phyloP scores from a whole-genome alignment of 2,888 invertebrate genomes.

The Sesamia inferens region DNA sequence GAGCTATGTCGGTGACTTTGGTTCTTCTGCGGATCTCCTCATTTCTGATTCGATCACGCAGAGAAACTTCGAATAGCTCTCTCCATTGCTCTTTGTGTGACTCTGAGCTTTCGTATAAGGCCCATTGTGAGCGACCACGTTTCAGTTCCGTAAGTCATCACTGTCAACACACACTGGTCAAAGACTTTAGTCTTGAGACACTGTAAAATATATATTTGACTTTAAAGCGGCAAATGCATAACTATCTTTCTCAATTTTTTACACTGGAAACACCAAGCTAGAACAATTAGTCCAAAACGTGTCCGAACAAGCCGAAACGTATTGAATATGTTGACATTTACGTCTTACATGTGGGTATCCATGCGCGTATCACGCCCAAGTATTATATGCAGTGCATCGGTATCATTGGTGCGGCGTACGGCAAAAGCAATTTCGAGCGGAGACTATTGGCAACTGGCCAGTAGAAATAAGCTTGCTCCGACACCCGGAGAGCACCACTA shows the following conservation, averaged over 20 bases:
- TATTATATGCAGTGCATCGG: slow-evolving; percentile 77
- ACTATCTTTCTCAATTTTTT: background rate
- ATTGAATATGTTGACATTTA: slow-evolving; percentile 56
- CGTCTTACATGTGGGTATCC: slow-evolving; percentile 67
- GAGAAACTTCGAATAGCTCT: too few species aligned
- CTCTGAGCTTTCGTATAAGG: too few species aligned
- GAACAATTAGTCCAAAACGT: slow-evolving; percentile 23
- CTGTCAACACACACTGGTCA: too few species aligned
- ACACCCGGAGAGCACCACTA: slow-evolving; percentile 82
- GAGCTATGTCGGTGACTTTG: too few species aligned
- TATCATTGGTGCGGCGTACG: slow-evolving; percentile 84
- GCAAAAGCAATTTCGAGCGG: slow-evolving; percentile 87
- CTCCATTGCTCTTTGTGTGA: too few species aligned
- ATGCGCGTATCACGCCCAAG: slow-evolving; percentile 74
- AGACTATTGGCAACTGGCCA: slow-evolving; percentile 85
- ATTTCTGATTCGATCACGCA: too few species aligned
- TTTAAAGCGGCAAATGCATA: background rate
- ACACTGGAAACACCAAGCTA: slow-evolving; percentile 15
- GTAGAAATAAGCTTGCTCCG: slow-evolving; percentile 86
- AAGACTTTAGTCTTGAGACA: too few species aligned
- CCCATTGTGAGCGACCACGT: too few species aligned
- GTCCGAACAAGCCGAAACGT: slow-evolving; percentile 41
- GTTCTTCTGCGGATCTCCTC: too few species aligned
- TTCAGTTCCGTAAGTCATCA: too few species aligned
- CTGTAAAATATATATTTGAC: background rate